Percentiles rank a stretch among this genome's conserved stretches.
phyloP scores from a whole-genome alignment of 2,797 vertebrate species.

The Chrysocyon brachyurus region DNA sequence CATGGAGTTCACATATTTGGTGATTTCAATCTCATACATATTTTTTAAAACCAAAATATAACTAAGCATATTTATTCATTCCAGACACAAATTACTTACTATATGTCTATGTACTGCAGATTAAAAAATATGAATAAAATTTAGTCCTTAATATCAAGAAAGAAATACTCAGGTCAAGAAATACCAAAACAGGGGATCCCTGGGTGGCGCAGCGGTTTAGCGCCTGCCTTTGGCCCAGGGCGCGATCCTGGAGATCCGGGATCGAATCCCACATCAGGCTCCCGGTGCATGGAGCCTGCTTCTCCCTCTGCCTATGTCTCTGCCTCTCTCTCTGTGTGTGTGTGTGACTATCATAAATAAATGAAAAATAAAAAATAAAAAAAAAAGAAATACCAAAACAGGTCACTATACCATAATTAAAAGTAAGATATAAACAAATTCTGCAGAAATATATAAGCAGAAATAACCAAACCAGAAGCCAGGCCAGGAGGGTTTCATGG shows the following conservation, averaged over 20 bases:
- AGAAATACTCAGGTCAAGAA: conserved; percentile 55
- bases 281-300: no score
- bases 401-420: conserved; percentile 20
- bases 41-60: conserved; percentile 45
- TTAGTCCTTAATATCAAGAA: conserved; percentile 14
- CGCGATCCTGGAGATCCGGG: no score
- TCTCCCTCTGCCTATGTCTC: no score
- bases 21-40: background rate
- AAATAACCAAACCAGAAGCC: background rate
- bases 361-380: no score
- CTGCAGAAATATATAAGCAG: conserved; percentile 5
- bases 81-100: conserved; percentile 16
- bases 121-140: conserved; percentile 44
- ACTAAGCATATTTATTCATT: conserved; percentile 62
- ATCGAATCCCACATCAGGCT: no score
- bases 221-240: no score
- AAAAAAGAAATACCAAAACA: conserved; percentile 58
- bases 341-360: no score
- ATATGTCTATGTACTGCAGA: background rate
- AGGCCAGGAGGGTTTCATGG: background rate
- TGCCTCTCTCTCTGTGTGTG: no score
- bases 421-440: conserved; percentile 20
- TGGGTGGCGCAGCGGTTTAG: no score
- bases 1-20: background rate
- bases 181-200: conserved; percentile 39